phyloP scores from a whole-genome alignment of 1,140 invertebrate genomes.

The Lepidotrigona ventralis region DNA sequence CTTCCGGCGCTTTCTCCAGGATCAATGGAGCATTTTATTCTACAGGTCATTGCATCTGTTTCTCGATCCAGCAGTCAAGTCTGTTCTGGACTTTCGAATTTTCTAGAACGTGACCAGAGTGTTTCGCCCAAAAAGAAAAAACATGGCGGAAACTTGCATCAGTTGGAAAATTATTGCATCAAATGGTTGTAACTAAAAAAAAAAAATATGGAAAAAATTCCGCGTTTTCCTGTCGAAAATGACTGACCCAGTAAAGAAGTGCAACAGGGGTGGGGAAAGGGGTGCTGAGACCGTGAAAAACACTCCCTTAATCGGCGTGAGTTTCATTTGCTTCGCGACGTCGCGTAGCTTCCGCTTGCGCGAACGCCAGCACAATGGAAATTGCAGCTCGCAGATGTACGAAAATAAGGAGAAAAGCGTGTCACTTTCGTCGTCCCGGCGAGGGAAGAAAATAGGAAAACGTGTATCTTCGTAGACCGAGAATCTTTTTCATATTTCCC shows the following conservation, averaged over 20 bases:
- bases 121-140: neutral
- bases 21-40: neutral
- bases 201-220: neutral
- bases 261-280: neutral
- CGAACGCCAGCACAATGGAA: constrained; percentile 3
- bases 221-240: neutral
- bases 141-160: neutral
- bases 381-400: constrained; percentile 15
- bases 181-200: no score
- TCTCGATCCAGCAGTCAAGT: neutral
- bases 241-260: neutral
- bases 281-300: neutral
- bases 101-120: constrained; percentile 21
- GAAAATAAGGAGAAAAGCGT: neutral
- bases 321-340: constrained; percentile 12
- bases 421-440: neutral
- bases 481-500: neutral
- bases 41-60: neutral
- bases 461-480: neutral
- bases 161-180: neutral
- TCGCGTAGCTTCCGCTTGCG: constrained; percentile 1
- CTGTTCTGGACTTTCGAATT: constrained; percentile 6
- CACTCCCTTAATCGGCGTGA: neutral
- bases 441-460: neutral
- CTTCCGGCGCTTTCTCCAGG: neutral